Base-by-base conservation (phyloP, 2,888 invertebrate species). In the Molanna angustata region DNA sequence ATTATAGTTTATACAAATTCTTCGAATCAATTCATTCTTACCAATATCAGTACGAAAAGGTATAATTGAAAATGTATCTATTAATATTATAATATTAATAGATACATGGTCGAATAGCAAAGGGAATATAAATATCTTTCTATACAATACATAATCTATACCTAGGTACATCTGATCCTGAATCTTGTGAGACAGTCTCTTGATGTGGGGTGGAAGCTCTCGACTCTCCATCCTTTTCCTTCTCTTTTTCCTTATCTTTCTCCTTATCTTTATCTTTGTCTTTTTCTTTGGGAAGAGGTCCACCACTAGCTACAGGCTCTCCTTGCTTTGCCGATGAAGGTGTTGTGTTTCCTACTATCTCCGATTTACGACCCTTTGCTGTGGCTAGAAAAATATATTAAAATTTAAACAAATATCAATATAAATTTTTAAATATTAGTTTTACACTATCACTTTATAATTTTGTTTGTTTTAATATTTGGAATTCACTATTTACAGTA, bases 201-300 rank as follows among this genome's bases (percentile, higher is more conserved):
- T 74, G 76, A 63, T 74, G 77, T 7, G 85, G 85, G 2, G 85
- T 85, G 17, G 84, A 84, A 1, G 84, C 82, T 61, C 85, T 71
- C 13, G 84, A 83, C 64, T 80, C 80, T 0, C 72, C 66, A 22
- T 78, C 79, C 32, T 49, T 56, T 31, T 52, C 54, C 46, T 52
- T 58, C 17, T 32, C 54, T 37, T 56, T 52, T 64, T 80, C 79
- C 0, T 73, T 67, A 21, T 78, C 79, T 60, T 74, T 77, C 2
- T 65, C 46, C 21, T 55, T 53, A 16, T 52, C 52, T 27, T 43
- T 54, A 14, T 48, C 41, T 44, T 42, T 45, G 16, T 56, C 52
- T 50, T 69, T 67, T 43, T 67, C 70, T 70, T 44, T 50, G n/a
- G n/a, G 19, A 44, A 37, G 31, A 18, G 13, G 9, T 32, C 48